Evolutionary conservation across 2,797 vertebrate species (phyloP), one percentile per base, ranked within the genome.

Genomic region (Momotus momota): DNA sequence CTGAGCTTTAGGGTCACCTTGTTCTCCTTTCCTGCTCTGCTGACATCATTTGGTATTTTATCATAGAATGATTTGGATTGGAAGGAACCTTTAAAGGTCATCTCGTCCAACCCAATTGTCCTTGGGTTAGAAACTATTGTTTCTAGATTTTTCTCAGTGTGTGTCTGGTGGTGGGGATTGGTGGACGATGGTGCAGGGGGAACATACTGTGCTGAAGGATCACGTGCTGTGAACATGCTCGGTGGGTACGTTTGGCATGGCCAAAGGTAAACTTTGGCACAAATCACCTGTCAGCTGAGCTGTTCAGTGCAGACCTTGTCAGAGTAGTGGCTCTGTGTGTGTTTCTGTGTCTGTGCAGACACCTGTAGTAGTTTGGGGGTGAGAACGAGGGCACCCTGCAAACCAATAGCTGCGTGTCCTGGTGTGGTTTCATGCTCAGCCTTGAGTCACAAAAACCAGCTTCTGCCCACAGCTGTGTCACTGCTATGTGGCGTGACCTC

Each of bases 381-480:
- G 77, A 74, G 31, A 67, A 29, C 0, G 0, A 72, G 57, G 26
- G 26, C 41, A 12, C 27, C 0, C 0, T 57, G 31, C n/a, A 35
- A 51, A 75, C 29, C 4, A 65, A 29, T n/a, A 58, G 25, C 16
- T 80, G 23, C 7, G 3, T 77, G 51, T 66, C 6, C 40, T 70
- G 79, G 23, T 93, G 75, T 40, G 85, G 77, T 86, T 95, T 71
- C 31, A 27, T 49, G 23, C 89, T 94, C 67, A 79, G 58, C 60
- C 82, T 77, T 67, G 82, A 90, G 62, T 95, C 94, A 81, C 72
- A 64, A 12, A 43, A 62, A 38, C 66, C 78, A 72, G 62, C 73
- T 94, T 72, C 87, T 95, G 66, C 74, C 60, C 72, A 45, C 73
- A 60, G 73, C 82, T 86, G 77, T 81, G 80, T 96, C 91, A 49